Percentiles rank a stretch among this genome's conserved stretches.
phyloP scores from a whole-genome alignment of 2,888 invertebrate species.

The Ptychoptera contaminata region DNA sequence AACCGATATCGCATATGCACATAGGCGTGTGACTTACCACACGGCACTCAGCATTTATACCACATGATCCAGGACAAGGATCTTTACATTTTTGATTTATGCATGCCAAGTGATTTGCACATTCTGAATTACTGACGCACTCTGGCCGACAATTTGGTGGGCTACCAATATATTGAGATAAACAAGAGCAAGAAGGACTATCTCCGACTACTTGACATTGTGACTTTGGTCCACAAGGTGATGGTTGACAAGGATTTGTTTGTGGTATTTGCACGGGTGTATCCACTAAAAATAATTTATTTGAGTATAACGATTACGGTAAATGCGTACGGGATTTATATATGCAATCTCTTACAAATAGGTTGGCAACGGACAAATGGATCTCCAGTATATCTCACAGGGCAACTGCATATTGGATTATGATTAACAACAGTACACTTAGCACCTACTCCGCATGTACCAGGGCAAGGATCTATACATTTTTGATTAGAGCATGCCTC shows the following conservation, averaged over 20 bases:
- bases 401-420: constrained; percentile 49
- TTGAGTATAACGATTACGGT: constrained; percentile 13
- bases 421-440: constrained; percentile 56
- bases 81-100: constrained; percentile 47
- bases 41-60: constrained; percentile 41
- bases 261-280: constrained; percentile 9
- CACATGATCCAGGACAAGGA: constrained; percentile 63
- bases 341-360: constrained; percentile 15
- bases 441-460: constrained; percentile 54
- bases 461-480: constrained; percentile 57
- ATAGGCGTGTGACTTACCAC: constrained; percentile 51
- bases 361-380: constrained; percentile 46
- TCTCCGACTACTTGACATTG: constrained; percentile 38
- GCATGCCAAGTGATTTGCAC: constrained; percentile 44
- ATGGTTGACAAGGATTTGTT: constrained; percentile 37
- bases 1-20: constrained; percentile 48
- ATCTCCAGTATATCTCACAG: constrained; percentile 44
- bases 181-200: constrained; percentile 44
- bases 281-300: constrained; percentile 1
- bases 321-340: constrained; percentile 13
- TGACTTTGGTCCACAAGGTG: constrained; percentile 57
- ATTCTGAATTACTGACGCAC: constrained; percentile 55
- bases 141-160: constrained; percentile 65
- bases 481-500: constrained; percentile 52
- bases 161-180: constrained; percentile 42